Conservation (phyloP, 2,113 vertebrate species). For the Tachuris rubrigastra region DNA sequence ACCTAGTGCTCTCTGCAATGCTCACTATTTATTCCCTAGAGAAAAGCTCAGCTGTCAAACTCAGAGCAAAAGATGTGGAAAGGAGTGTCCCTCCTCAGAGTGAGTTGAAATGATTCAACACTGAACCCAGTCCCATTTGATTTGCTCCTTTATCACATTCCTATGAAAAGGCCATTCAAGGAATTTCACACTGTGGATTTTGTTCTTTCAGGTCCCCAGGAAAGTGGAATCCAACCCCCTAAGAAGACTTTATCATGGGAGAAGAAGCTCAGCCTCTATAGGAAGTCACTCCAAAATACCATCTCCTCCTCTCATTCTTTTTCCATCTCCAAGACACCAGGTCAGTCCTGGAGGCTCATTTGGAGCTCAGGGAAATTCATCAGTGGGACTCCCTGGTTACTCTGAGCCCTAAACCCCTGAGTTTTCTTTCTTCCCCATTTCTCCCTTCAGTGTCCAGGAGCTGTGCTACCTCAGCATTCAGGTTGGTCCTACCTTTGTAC, state of each 20-base stretch:
- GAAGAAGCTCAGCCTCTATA: neutral
- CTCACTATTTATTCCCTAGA: neutral
- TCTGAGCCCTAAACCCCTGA: neutral
- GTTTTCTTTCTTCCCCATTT: accelerated
- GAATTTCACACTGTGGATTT: accelerated
- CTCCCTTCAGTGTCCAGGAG: neutral
- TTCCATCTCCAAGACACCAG: neutral
- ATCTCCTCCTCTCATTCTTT: neutral
- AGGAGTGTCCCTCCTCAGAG: neutral
- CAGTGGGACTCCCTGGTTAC: accelerated
- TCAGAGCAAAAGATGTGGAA: accelerated
- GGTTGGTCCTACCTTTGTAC: constrained; percentile 7
- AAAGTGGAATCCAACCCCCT: accelerated
- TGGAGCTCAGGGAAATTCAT: neutral
- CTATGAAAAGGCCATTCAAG: accelerated
- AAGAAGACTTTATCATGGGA: neutral
- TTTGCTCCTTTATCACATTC: accelerated
- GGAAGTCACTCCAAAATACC: neutral
- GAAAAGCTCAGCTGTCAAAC: neutral
- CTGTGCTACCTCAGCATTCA: neutral
- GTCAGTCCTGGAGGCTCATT: neutral
- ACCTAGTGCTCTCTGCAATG: accelerated
- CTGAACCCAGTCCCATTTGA: accelerated
- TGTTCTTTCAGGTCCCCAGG: neutral
- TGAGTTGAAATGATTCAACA: neutral